phyloP scores from a whole-genome alignment of 2,113 vertebrate species.

The Sitta europaea region DNA sequence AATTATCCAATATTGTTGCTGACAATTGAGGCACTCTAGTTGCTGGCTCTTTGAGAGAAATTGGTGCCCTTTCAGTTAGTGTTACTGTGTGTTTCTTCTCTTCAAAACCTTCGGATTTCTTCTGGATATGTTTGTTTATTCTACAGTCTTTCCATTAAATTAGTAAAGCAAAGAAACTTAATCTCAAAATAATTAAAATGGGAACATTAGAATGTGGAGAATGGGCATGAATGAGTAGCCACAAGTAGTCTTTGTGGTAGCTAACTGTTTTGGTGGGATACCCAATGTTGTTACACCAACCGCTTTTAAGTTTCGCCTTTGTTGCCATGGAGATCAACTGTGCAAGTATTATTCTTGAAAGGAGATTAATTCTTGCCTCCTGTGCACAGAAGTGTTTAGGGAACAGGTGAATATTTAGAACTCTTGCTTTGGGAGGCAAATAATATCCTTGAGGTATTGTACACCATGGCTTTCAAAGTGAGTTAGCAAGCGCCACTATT shows the following conservation, averaged over 20 bases:
- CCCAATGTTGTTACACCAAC: background rate
- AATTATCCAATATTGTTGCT: background rate
- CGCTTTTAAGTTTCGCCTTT: background rate
- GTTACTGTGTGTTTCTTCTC: background rate
- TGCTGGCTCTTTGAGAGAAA: background rate
- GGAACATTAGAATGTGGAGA: background rate
- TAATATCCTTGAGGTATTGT: constrained; percentile 15
- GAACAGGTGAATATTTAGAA: background rate
- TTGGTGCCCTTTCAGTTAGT: background rate
- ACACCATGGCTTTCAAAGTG: background rate
- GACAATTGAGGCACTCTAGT: background rate
- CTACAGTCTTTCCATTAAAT: background rate
- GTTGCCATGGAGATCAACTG: background rate
- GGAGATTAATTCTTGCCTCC: background rate
- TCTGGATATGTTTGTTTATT: background rate
- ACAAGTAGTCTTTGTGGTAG: background rate
- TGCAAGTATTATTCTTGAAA: background rate
- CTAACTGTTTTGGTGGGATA: background rate
- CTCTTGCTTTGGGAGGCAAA: background rate
- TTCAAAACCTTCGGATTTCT: background rate
- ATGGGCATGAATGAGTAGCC: background rate
- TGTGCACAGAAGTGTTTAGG: background rate
- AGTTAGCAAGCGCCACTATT: background rate
- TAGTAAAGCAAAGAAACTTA: background rate
- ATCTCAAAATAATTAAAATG: background rate